These are phyloP conservation scores for Dione juno DNA, from an alignment of 2,888 invertebrate species.

Conservation along the genomic window DNA sequence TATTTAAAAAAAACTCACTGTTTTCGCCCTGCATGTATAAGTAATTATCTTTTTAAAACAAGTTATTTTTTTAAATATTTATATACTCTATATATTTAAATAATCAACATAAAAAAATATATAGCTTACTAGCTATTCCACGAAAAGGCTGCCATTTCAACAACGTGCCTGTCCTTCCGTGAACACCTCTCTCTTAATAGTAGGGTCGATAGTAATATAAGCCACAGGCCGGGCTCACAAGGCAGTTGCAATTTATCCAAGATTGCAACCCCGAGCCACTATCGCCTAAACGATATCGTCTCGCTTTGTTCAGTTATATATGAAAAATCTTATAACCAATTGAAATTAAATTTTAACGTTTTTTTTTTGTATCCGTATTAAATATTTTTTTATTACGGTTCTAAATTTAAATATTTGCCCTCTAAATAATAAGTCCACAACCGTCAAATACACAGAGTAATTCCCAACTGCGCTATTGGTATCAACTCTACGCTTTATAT, in stretches of 20 bases:
- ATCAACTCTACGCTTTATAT: no score
- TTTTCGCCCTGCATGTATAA: no score
- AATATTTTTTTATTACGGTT: no score
- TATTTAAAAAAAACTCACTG: no score
- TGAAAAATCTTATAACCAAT: background rate
- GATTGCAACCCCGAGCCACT: conserved; percentile 20
- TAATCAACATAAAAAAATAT: no score
- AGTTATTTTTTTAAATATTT: no score
- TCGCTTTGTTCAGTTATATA: conserved; percentile 8
- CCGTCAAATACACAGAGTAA: no score
- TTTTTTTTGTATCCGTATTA: background rate
- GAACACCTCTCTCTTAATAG: conserved; percentile 23
- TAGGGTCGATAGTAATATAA: conserved; percentile 17
- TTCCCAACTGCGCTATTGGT: no score
- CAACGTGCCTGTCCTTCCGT: conserved; percentile 13
- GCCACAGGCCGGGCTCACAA: conserved; percentile 17
- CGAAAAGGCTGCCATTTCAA: conserved; percentile 17
- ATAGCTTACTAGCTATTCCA: background rate
- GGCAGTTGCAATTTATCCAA: conserved; percentile 21
- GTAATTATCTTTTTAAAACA: no score
- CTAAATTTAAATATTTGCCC: no score
- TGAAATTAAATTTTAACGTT: background rate
- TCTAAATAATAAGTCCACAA: no score
- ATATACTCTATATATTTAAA: no score
- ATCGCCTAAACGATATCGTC: conserved; percentile 10